Evolutionary conservation across 1,140 invertebrate genomes (phyloP), one percentile per base, ranked within the genome.

Genomic region (Scaptomyza graminum): DNA sequence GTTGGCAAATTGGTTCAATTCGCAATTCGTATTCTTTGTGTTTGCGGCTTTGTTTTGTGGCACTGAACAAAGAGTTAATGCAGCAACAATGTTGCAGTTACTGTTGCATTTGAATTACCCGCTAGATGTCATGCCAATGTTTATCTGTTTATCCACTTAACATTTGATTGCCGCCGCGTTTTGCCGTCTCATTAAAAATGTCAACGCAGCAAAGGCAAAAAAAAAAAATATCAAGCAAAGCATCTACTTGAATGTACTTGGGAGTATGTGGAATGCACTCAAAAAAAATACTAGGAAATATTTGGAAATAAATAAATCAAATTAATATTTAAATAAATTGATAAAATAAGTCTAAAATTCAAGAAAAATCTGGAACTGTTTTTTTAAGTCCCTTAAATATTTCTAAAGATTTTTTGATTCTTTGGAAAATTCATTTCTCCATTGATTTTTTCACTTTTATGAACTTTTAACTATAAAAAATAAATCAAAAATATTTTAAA

Each of bases 31-130:
- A 44, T 9, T 46, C 31, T 49, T 28, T 66, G 4, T 22, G 18
- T 22, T 22, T 56, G 63, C 49, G 43, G 28, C 6, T 31, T 31
- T n/a, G n/a, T n/a, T 5, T 31, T 68, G 60, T 51, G 64, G 67
- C 43, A 57, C 79, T 31, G 31, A 69, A 34, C 15, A 76, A 59
- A 37, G 25, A 72, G 69, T 50, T 18, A 18, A 18, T 18, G 18
- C 28, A 61, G 22, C 41, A 51, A 15, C 52, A 12, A 39, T 47
- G 44, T 79, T 46, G n/a, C 50, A 52, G 44, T 79, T 46, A 16
- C 50, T n/a, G 25, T 67, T 59, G 65, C 83, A 62, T 28, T 52
- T 68, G 71, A 79, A 89, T 79, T 84, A 84, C 70, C 52, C 25
- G 39, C 63, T 69, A 70, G 83, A 88, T 87, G 79, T 34, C 31